These are phyloP conservation scores for Brotogeris chrysoptera DNA, from an alignment of 2,797 vertebrate species.

Conservation along the genomic window DNA sequence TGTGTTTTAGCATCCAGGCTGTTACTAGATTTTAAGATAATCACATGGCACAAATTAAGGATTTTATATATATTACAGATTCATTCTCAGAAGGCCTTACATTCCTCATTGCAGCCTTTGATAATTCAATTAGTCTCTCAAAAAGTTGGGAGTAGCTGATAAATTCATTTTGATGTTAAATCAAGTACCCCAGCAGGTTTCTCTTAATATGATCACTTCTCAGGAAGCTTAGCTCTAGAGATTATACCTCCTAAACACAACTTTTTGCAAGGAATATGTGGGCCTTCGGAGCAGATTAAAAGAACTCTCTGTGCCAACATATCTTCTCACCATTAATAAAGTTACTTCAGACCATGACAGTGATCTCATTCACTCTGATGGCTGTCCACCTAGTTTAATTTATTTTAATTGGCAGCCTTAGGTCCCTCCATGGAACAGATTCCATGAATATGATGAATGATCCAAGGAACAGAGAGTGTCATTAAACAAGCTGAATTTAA, in stretches of 20 bases:
- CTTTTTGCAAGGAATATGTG: slow-evolving; percentile 10
- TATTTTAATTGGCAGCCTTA: slow-evolving; percentile 51
- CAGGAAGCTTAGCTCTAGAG: slow-evolving; percentile 38
- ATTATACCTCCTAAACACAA: slow-evolving; percentile 27
- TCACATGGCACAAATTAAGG: not conserved
- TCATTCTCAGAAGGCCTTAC: slow-evolving; percentile 34
- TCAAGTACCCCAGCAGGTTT: slow-evolving; percentile 55
- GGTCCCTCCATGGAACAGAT: not conserved
- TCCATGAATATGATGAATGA: slow-evolving; percentile 42
- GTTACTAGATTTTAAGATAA: slow-evolving; percentile 10
- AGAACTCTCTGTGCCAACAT: not conserved
- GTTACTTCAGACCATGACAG: slow-evolving; percentile 28
- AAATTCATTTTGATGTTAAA: slow-evolving; percentile 67
- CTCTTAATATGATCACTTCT: slow-evolving; percentile 42
- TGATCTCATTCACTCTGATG: not conserved
- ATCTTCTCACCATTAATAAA: slow-evolving; percentile 42
- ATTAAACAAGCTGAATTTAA: slow-evolving; percentile 51
- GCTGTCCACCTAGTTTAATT: slow-evolving; percentile 36
- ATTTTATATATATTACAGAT: slow-evolving; percentile 48
- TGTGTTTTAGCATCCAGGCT: not conserved
- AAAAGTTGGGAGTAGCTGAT: slow-evolving; percentile 50
- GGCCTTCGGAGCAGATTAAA: slow-evolving; percentile 40
- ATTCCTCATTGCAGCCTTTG: slow-evolving; percentile 38
- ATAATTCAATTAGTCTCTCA: slow-evolving; percentile 59
- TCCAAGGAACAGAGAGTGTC: not conserved